Percentiles rank a stretch among this genome's conserved stretches.
Conservation (phyloP, 2,888 invertebrate genomes). For the Biston betularia region DNA sequence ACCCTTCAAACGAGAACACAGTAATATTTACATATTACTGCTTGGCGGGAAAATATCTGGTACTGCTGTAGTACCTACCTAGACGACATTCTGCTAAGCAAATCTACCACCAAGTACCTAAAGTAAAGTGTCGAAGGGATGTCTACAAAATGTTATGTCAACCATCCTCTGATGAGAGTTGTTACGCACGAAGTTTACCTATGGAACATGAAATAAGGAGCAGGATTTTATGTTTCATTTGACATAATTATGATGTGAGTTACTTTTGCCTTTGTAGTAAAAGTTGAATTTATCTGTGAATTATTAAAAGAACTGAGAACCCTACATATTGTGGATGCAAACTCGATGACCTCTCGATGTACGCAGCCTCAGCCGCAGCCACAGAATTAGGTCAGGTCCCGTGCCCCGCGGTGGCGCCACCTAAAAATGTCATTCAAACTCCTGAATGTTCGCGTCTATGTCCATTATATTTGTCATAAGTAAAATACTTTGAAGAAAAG, state of each 20-base stretch:
- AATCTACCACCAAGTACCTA: no score
- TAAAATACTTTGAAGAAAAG: background rate
- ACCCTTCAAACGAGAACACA: no score
- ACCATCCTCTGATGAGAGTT: no score
- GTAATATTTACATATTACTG: no score
- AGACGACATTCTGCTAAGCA: no score
- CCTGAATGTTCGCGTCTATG: constrained; percentile 14
- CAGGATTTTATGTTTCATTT: background rate
- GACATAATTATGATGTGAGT: background rate
- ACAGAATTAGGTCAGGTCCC: constrained; percentile 69
- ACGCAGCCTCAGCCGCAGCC: constrained; percentile 70
- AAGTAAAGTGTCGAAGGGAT: no score
- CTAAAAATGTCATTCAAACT: constrained; percentile 59
- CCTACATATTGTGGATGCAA: constrained; percentile 55
- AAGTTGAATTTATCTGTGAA: background rate
- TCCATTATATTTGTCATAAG: background rate
- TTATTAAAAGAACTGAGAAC: background rate
- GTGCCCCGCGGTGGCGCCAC: constrained; percentile 52
- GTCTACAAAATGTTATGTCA: no score
- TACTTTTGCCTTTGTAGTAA: background rate
- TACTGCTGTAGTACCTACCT: no score
- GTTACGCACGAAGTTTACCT: background rate
- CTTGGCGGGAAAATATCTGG: no score
- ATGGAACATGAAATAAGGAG: background rate
- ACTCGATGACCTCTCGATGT: constrained; percentile 66